Evolutionary conservation across 2,113 vertebrate genomes (phyloP).

Genomic region (Alces alces): DNA sequence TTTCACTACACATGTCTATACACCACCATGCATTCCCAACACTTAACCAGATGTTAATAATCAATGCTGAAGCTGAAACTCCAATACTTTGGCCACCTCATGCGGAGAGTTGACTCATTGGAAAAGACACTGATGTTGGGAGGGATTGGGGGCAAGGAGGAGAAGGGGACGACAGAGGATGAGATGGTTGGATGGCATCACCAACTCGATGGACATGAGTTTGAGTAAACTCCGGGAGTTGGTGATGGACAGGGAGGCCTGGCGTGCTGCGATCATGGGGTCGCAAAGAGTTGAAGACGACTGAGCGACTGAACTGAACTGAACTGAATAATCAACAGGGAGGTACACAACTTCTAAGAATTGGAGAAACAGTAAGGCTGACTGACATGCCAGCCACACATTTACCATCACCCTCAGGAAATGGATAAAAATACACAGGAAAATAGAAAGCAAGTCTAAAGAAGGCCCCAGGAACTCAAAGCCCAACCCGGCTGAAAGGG

Average conservation of each 20-base stretch:
- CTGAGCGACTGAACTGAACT: too few species aligned
- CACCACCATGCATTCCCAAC: not conserved
- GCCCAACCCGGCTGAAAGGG: not conserved
- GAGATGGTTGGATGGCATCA: too few species aligned
- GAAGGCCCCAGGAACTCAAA: not conserved
- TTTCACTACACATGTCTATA: not conserved
- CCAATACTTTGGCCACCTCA: too few species aligned
- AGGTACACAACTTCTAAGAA: not conserved
- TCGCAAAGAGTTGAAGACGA: too few species aligned
- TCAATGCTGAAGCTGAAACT: not conserved
- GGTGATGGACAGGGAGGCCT: too few species aligned
- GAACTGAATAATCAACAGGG: not conserved
- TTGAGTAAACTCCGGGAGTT: too few species aligned
- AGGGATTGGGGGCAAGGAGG: too few species aligned
- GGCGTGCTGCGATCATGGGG: too few species aligned
- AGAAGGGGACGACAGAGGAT: too few species aligned
- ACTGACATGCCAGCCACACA: not conserved
- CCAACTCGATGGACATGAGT: too few species aligned
- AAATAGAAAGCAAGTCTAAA: conserved; percentile 34
- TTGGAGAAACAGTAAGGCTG: not conserved
- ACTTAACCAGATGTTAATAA: not conserved
- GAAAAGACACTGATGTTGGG: too few species aligned
- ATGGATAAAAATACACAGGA: conserved; percentile 7
- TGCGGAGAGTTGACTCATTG: too few species aligned
- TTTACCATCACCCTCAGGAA: not conserved